Evolutionary conservation across 2,888 invertebrate genomes (phyloP).

Genomic region (Xylophagus ater): DNA sequence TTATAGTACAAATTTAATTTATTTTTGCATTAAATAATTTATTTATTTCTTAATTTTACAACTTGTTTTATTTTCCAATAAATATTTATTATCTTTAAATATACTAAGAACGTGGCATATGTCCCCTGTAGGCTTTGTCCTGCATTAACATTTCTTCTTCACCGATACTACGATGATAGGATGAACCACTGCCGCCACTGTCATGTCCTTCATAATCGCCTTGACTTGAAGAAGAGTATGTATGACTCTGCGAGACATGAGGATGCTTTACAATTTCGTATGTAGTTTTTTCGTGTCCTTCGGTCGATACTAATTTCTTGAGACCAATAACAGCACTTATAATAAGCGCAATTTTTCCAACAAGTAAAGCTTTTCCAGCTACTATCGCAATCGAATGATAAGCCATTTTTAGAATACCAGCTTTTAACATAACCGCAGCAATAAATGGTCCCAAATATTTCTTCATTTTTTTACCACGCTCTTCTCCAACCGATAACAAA

Average conservation of each 20-base stretch:
- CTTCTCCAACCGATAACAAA: conserved; percentile 40
- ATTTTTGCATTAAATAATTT: too few relatives aligned
- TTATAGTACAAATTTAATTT: too few relatives aligned
- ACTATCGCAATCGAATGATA: conserved; percentile 64
- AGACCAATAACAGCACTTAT: conserved; percentile 68
- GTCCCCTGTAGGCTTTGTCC: conserved; percentile 51
- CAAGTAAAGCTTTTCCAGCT: conserved; percentile 68
- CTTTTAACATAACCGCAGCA: conserved; percentile 58
- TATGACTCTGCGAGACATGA: conserved; percentile 65
- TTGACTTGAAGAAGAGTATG: conserved; percentile 57
- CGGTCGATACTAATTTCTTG: conserved; percentile 62
- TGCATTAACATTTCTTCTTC: conserved; percentile 50
- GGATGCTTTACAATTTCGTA: conserved; percentile 80
- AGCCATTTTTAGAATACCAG: conserved; percentile 59
- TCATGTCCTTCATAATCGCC: conserved; percentile 50
- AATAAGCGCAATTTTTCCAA: conserved; percentile 73
- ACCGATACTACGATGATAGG: conserved; percentile 47
- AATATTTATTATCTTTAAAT: background rate
- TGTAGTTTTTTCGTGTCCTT: conserved; percentile 65
- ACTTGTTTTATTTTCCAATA: too few relatives aligned
- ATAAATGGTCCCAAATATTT: conserved; percentile 56
- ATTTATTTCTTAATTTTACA: too few relatives aligned
- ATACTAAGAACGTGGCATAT: conserved; percentile 29
- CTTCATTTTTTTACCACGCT: conserved; percentile 49
- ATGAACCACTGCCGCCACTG: conserved; percentile 44